These are phyloP conservation scores for Erebia ligea DNA, from an alignment of 2,888 invertebrate genomes.

Conservation along the genomic window DNA sequence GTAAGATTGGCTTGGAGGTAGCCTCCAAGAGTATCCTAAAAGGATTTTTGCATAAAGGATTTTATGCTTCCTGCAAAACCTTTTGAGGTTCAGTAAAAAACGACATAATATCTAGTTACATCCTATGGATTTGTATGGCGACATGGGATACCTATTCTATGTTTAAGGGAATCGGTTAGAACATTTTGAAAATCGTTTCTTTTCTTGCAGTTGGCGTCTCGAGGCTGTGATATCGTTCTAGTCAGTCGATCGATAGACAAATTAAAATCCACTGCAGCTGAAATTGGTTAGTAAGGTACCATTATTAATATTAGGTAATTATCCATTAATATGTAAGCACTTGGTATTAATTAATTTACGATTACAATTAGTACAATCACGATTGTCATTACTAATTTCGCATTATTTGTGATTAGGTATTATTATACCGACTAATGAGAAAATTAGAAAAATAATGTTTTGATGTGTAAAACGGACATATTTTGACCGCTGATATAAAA, in stretches of 20 bases:
- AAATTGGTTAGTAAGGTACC: slow-evolving; percentile 83
- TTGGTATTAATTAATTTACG: not conserved
- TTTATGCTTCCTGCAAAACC: too few relatives aligned
- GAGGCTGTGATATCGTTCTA: slow-evolving; percentile 90
- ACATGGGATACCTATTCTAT: not conserved
- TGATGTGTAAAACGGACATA: too few relatives aligned
- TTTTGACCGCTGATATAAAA: too few relatives aligned
- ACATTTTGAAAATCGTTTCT: not conserved
- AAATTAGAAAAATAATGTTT: too few relatives aligned
- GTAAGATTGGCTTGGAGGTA: too few relatives aligned
- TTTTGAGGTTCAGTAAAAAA: too few relatives aligned
- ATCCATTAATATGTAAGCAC: not conserved
- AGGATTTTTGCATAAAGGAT: too few relatives aligned
- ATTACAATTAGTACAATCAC: not conserved
- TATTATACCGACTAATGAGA: too few relatives aligned
- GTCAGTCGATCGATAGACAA: slow-evolving; percentile 91
- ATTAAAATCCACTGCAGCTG: slow-evolving; percentile 87
- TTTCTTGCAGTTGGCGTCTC: slow-evolving; percentile 85
- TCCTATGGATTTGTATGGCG: too few relatives aligned
- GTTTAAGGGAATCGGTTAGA: not conserved
- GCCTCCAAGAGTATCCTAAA: too few relatives aligned
- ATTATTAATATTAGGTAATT: not conserved
- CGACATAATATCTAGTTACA: too few relatives aligned
- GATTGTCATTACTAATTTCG: not conserved
- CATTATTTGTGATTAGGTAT: too few relatives aligned